These are phyloP conservation scores for Drosophila aldrichi DNA, from an alignment of 2,888 invertebrate genomes.

Conservation along the genomic window DNA sequence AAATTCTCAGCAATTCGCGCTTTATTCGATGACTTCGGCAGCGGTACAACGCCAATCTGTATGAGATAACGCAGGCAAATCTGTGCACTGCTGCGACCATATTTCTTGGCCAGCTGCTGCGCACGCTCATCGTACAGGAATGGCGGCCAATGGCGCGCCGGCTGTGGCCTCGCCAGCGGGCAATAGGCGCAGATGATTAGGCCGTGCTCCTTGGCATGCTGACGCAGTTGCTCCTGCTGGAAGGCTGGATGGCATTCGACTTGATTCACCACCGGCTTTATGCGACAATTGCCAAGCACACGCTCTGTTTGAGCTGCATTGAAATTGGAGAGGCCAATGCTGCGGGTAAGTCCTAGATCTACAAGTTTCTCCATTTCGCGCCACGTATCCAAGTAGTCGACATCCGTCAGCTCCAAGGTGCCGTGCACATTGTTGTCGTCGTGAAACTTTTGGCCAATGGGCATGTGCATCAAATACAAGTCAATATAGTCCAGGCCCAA, in stretches of 20 bases:
- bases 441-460: slow-evolving; percentile 88
- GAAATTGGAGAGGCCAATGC: slow-evolving; percentile 84
- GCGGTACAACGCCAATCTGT: slow-evolving; percentile 86
- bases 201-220: slow-evolving; percentile 88
- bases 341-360: slow-evolving; percentile 77
- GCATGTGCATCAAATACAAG: slow-evolving; percentile 93
- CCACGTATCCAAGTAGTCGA: slow-evolving; percentile 84
- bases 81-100: slow-evolving; percentile 88
- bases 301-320: slow-evolving; percentile 83
- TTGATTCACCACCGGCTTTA: slow-evolving; percentile 84
- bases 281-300: slow-evolving; percentile 78
- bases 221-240: slow-evolving; percentile 86
- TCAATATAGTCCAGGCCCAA: slow-evolving; percentile 92
- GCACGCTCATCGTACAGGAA: slow-evolving; percentile 85
- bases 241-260: slow-evolving; percentile 84
- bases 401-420: slow-evolving; percentile 74
- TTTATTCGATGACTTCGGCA: slow-evolving; percentile 87
- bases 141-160: slow-evolving; percentile 86
- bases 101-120: slow-evolving; percentile 87
- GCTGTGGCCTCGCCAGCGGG: slow-evolving; percentile 89
- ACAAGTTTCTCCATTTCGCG: slow-evolving; percentile 83
- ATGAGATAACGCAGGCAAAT: slow-evolving; percentile 88
- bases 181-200: slow-evolving; percentile 90
- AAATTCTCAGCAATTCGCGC: slow-evolving; percentile 87
- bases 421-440: slow-evolving; percentile 86